Conservation (phyloP, 2,113 vertebrate genomes). For the Rhinichthys klamathensis region DNA sequence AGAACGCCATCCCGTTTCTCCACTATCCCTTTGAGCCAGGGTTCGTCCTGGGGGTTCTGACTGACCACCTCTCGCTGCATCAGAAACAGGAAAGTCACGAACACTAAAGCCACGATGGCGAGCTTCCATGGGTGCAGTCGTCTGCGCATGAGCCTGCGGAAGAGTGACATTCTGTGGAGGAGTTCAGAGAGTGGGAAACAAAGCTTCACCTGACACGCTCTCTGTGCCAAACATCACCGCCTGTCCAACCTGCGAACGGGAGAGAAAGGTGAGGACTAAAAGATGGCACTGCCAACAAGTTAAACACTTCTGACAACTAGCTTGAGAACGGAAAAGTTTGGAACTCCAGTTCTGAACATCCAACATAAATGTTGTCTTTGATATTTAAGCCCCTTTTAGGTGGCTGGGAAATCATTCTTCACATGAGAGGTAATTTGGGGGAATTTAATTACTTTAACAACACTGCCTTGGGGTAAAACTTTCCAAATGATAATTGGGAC, state of each 20-base stretch:
- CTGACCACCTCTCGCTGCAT: conserved; percentile 94
- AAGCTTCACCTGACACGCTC: conserved; percentile 57
- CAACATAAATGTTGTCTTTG: conserved; percentile 53
- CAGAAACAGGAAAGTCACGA: conserved; percentile 90
- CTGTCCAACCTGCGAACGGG: conserved; percentile 43
- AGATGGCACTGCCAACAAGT: background rate
- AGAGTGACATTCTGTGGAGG: conserved; percentile 79
- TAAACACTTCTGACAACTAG: conserved; percentile 2
- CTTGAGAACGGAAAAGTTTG: background rate
- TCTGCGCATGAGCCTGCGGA: conserved; percentile 80
- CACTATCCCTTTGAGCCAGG: conserved; percentile 79
- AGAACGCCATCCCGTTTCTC: conserved; percentile 87
- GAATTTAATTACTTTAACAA: conserved; percentile 40
- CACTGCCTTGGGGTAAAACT: conserved; percentile 32
- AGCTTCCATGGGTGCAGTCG: conserved; percentile 86
- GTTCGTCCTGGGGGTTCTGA: conserved; percentile 83
- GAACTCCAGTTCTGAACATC: conserved; percentile 35
- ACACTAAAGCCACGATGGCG: conserved; percentile 82
- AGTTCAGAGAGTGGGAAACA: conserved; percentile 48
- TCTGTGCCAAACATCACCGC: conserved; percentile 37
- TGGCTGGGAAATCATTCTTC: conserved; percentile 44
- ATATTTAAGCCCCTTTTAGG: conserved; percentile 48
- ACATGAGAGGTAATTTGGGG: conserved; percentile 40
- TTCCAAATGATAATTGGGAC: conserved; percentile 44
- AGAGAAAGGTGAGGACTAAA: background rate